These are phyloP conservation scores for Leptogaster cylindrica DNA, from an alignment of 2,888 invertebrate species.

Conservation along the genomic window DNA sequence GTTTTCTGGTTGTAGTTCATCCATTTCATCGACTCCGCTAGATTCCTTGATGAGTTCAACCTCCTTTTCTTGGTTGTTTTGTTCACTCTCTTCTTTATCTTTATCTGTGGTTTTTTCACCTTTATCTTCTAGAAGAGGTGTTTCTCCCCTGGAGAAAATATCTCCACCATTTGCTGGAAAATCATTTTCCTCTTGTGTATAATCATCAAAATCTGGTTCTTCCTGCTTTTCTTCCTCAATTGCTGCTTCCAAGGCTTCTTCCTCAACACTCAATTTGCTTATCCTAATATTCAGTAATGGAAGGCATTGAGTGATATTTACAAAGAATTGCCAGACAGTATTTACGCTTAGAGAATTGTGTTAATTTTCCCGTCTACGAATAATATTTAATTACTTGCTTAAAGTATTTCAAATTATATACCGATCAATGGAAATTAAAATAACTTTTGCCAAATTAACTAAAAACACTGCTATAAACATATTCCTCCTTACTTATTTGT, in stretches of 20 bases:
- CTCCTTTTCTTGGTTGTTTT: no score
- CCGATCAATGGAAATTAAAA: no score
- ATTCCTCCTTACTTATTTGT: neutral
- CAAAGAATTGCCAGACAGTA: neutral
- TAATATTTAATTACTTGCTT: neutral
- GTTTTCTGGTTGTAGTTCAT: slow-evolving; percentile 46
- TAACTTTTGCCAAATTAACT: no score
- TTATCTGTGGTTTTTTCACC: slow-evolving; percentile 24
- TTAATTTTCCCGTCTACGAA: neutral
- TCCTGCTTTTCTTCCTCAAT: slow-evolving; percentile 39
- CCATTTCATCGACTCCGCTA: slow-evolving; percentile 20
- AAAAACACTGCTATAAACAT: no score
- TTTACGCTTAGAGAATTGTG: slow-evolving; percentile 9
- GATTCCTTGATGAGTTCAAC: slow-evolving; percentile 32
- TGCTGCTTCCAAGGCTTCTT: slow-evolving; percentile 9
- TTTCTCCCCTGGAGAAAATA: slow-evolving; percentile 43
- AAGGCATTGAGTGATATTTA: neutral
- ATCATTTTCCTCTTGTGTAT: slow-evolving; percentile 46
- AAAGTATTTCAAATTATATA: neutral
- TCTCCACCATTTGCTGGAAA: slow-evolving; percentile 11
- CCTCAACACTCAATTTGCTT: slow-evolving; percentile 27
- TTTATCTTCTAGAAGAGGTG: slow-evolving; percentile 48
- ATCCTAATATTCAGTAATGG: slow-evolving; percentile 44
- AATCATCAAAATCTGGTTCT: no score
- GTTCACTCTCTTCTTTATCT: slow-evolving; percentile 40